Evolutionary conservation across 2,113 vertebrate genomes (phyloP).

Genomic region (Danionella cerebrum): DNA sequence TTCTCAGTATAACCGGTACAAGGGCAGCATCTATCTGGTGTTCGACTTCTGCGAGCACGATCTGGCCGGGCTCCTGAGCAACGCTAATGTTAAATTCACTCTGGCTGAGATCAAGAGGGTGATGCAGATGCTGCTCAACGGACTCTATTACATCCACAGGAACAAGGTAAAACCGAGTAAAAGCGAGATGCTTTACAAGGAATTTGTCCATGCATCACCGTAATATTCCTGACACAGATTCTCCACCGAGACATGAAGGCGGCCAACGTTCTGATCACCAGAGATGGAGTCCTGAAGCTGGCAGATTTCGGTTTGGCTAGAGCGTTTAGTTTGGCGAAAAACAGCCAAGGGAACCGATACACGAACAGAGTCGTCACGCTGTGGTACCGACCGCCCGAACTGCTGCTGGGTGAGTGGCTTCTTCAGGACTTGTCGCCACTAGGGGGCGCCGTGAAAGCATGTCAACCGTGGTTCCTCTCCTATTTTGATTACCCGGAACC

Average conservation of each 20-base stretch:
- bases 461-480: too few relatives aligned
- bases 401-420: conserved; percentile 76
- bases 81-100: conserved; percentile 66
- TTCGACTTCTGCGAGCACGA: conserved; percentile 99
- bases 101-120: conserved; percentile 71
- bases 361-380: conserved; percentile 95
- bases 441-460: too few relatives aligned
- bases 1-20: conserved; percentile 92
- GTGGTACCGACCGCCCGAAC: conserved; percentile 94
- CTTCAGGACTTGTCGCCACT: too few relatives aligned
- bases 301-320: conserved; percentile 93
- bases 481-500: too few relatives aligned
- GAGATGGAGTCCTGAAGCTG: conserved; percentile 91
- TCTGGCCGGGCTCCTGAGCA: conserved; percentile 91
- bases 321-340: conserved; percentile 95
- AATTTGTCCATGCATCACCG: too few relatives aligned
- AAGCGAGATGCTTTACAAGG: too few relatives aligned
- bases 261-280: conserved; percentile 91
- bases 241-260: conserved; percentile 98
- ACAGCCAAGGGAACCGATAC: conserved; percentile 96
- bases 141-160: conserved; percentile 96
- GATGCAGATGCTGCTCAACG: conserved; percentile 97
- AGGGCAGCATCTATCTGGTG: conserved; percentile 96
- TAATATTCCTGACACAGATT: conserved; percentile 63
- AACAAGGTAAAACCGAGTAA: conserved; percentile 81